Evolutionary conservation across 2,113 vertebrate genomes (phyloP).

Genomic region (Ceuthmochares aereus): DNA sequence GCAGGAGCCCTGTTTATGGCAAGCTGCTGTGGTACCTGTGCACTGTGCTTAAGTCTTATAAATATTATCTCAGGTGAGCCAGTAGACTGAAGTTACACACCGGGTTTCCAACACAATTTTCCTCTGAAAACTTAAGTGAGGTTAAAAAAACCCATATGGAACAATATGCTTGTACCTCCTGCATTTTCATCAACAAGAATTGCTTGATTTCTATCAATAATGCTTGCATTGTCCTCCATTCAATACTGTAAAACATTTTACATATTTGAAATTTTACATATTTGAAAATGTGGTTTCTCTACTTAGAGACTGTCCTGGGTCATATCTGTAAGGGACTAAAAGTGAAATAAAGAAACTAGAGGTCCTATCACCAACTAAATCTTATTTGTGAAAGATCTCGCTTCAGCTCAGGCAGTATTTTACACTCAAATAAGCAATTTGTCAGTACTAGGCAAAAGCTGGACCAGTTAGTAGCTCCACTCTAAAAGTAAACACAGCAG

Average conservation of each 20-base stretch:
- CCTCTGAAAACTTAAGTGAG: neutral
- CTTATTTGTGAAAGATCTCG: neutral
- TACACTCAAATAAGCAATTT: neutral
- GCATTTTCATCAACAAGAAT: neutral
- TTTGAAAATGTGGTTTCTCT: neutral
- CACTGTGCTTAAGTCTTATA: neutral
- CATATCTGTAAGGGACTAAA: neutral
- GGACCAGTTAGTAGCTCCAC: neutral
- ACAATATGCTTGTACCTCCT: neutral
- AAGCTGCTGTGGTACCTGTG: neutral
- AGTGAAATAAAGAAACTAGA: neutral
- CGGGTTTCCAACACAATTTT: neutral
- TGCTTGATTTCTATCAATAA: neutral
- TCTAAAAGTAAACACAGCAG: neutral
- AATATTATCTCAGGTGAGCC: neutral
- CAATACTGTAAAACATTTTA: neutral
- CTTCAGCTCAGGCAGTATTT: neutral
- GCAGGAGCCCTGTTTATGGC: neutral
- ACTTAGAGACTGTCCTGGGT: neutral
- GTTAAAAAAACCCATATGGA: neutral
- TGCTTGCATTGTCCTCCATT: neutral
- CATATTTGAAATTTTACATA: neutral
- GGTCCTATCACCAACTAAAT: neutral
- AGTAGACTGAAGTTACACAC: neutral
- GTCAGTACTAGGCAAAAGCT: neutral